Base-by-base conservation (phyloP, 2,797 vertebrate species). In the Fistularia tabacaria region DNA sequence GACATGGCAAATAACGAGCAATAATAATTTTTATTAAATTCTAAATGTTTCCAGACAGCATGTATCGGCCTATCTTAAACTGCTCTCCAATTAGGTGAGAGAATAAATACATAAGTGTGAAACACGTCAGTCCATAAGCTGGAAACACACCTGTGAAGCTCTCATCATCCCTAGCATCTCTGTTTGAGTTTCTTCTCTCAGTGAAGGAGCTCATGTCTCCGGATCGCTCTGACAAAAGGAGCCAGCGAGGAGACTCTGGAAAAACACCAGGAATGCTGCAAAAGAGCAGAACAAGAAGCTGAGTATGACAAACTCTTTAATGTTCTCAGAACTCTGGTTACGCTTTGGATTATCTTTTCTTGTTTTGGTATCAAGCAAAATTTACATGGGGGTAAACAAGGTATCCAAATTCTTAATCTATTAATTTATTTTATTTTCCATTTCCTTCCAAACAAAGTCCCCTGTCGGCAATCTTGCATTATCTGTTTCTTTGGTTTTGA, bases 211-310 rank as follows among this genome's bases (percentile, higher is more conserved):
- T 90, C 76, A 87, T 72, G 77, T 92, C 90, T 11, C 66, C 81
- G 15, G 77, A 88, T 62, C 90, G 88, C 66, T 93, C 91, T 0
- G 92, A 90, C 54, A 93, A 88, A 44, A 96, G 87, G 42, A 95
- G 90, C 94, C 94, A 95, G 25, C 94, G 90, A 1, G 93, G 92
- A 0, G 94, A 94, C 74, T 95, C 94, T 42, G 92, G 91, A 80
- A 93, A 94, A 3, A 94, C 87, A 9, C 92, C 91, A 0, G 94
- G 93, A 86, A 94, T 90, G 44, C 94, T 95, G 78, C 63, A 53
- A 59, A 62, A 62, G 45, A 61, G 44, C 12, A 48, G 40, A 8
- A 44, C 36, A 69, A 13, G 58, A 11, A 49, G 37, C 10, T 39
- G 38, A 0, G 3, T 8, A 12, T 49, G 15, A 44, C 42, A n/a